Base-by-base conservation (phyloP, 1,140 invertebrate genomes). In the Chironomus tepperi region DNA sequence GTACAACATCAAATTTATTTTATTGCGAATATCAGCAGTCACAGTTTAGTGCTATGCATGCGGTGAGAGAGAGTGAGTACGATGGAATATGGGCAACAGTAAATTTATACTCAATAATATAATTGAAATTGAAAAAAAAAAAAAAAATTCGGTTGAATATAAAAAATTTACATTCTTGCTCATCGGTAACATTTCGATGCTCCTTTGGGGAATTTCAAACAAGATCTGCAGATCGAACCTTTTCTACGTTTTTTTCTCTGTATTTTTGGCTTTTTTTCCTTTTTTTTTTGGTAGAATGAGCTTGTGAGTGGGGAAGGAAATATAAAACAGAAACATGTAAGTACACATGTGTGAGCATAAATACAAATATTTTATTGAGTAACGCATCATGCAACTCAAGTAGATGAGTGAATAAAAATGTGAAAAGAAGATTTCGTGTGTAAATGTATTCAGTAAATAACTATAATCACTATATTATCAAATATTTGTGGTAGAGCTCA, bases 121-220 rank as follows among this genome's bases (percentile, higher is more conserved):
- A 67, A 67, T 67, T 67, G 64, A 67, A 67, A 67, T 67, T 67
- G 64, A 67, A 67, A 18, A 67, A 67, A 67, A 67, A 18, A 67
- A 67, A n/a, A 57, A 57, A 67, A 2, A 67, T 67, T 67, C 64
- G 12, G 18, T 1, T 10, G 43, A 3, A 67, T 16, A 67, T 67
- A 67, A 67, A 67, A 67, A 67, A 67, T 67, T 67, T 67, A 67
- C 64, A 67, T 67, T 67, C 43, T 10, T 3, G 43, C 43, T 47
- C 43, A 47, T 47, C 43, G 24, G 24, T 34, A 34, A 34, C 24
- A 34, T 34, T 34, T 34, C 43, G 43, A 47, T 47, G 43, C 43
- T 47, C 43, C 43, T 47, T 47, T 47, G 1, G 43, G 43, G 43
- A 47, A 47, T 47, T 47, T 47, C 43, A 47, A 47, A 47, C 15